Conservation (phyloP, 1,140 invertebrate species). For the Zaprionus inermis region DNA sequence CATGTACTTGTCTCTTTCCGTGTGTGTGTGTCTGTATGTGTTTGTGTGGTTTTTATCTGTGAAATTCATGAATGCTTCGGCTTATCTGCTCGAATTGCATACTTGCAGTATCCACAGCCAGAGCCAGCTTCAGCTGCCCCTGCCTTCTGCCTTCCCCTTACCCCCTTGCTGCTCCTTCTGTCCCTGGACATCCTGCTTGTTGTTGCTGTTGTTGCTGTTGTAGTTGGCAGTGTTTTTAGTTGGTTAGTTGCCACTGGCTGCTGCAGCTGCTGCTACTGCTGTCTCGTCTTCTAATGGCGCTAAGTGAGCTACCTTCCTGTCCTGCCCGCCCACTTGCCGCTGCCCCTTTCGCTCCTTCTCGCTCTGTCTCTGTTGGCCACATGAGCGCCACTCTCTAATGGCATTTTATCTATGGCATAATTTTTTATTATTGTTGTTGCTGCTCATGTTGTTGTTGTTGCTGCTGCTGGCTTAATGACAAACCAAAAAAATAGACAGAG, state of each 20-base stretch:
- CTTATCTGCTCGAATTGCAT: constrained; percentile 82
- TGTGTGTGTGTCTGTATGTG: constrained; percentile 32
- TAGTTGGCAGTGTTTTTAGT: constrained; percentile 31
- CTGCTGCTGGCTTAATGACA: constrained; percentile 69
- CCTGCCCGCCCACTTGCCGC: neutral
- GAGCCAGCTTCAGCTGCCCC: constrained; percentile 1
- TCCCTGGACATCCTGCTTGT: neutral
- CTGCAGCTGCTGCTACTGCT: neutral
- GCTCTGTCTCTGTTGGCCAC: neutral
- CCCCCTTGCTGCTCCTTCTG: constrained; percentile 15
- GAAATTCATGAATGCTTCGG: constrained; percentile 82
- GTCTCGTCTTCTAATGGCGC: constrained; percentile 75
- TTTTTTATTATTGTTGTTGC: constrained; percentile 72
- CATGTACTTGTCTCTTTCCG: constrained; percentile 15
- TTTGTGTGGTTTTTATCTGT: constrained; percentile 75
- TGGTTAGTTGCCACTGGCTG: constrained; percentile 18
- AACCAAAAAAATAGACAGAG: constrained; percentile 51
- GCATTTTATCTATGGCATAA: constrained; percentile 82
- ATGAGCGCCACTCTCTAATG: constrained; percentile 67
- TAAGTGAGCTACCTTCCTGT: constrained; percentile 61
- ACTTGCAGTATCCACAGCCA: constrained; percentile 59
- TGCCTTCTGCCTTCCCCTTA: constrained; percentile 15
- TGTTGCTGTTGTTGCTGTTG: constrained; percentile 30
- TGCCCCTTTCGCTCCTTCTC: neutral
- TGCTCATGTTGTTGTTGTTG: constrained; percentile 21